Conservation (phyloP, 2,113 vertebrate genomes). For the Hassar affinis region DNA sequence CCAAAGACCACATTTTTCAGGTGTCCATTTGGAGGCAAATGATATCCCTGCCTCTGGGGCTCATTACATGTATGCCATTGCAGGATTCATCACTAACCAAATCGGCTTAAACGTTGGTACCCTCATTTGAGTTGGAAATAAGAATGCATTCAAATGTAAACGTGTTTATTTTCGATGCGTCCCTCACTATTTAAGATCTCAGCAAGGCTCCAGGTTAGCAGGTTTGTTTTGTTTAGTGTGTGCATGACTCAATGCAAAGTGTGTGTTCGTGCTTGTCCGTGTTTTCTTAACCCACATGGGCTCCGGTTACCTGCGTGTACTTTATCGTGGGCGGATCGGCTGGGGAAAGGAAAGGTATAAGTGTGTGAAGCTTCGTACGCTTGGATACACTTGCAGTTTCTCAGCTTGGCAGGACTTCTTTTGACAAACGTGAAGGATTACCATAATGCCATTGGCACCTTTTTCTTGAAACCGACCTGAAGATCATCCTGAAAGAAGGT, state of each 20-base stretch:
- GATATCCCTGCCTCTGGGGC: neutral
- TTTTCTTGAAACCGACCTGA: neutral
- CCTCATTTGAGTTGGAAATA: constrained; percentile 68
- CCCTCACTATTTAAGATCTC: constrained; percentile 39
- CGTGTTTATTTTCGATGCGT: constrained; percentile 31
- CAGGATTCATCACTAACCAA: constrained; percentile 37
- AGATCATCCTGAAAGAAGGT: constrained; percentile 22
- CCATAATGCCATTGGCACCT: constrained; percentile 1
- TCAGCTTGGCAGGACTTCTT: neutral
- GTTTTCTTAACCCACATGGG: constrained; percentile 65
- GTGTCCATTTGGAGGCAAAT: constrained; percentile 22
- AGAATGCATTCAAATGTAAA: constrained; percentile 65
- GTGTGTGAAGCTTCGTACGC: constrained; percentile 41
- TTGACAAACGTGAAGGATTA: constrained; percentile 3
- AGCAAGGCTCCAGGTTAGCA: constrained; percentile 28
- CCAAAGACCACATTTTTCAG: neutral
- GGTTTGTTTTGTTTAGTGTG: constrained; percentile 43
- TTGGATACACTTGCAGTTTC: constrained; percentile 32
- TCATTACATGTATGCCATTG: neutral
- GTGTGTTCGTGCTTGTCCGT: constrained; percentile 51
- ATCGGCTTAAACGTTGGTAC: constrained; percentile 48
- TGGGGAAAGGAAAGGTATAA: constrained; percentile 38
- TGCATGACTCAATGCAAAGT: constrained; percentile 33
- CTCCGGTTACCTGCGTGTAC: constrained; percentile 65
- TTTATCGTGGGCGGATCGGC: constrained; percentile 46